These are phyloP conservation scores for Epinephelus moara DNA, from an alignment of 2,113 vertebrate species.

Conservation along the genomic window DNA sequence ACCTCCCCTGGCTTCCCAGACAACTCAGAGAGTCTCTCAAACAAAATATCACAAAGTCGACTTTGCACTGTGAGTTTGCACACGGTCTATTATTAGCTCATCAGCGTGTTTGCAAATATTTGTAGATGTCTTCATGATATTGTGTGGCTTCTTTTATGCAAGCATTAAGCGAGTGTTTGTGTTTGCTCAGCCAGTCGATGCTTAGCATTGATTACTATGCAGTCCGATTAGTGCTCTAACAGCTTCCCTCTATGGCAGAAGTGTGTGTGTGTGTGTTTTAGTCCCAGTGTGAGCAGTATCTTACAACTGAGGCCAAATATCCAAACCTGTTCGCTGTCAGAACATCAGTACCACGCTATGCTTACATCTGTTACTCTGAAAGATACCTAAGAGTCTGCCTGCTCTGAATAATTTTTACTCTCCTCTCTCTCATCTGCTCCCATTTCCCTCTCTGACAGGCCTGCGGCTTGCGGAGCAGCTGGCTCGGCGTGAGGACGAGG, in stretches of 20 bases:
- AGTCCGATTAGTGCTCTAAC: slow-evolving; percentile 69
- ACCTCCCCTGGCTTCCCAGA: slow-evolving; percentile 8
- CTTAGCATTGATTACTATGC: slow-evolving; percentile 77
- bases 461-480: slow-evolving; percentile 95
- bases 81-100: slow-evolving; percentile 61
- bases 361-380: slow-evolving; percentile 80
- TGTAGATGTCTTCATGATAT: slow-evolving; percentile 56
- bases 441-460: slow-evolving; percentile 80
- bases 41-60: slow-evolving; percentile 37
- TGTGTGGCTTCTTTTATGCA: slow-evolving; percentile 54
- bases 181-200: slow-evolving; percentile 79
- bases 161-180: slow-evolving; percentile 66
- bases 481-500: slow-evolving; percentile 94
- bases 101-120: slow-evolving; percentile 73
- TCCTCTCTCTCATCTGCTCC: slow-evolving; percentile 56
- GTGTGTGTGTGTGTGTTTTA: slow-evolving; percentile 46
- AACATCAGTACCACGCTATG: slow-evolving; percentile 78
- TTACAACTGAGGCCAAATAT: slow-evolving; percentile 74
- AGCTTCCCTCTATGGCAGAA: slow-evolving; percentile 49
- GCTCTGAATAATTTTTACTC: slow-evolving; percentile 71
- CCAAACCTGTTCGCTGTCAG: slow-evolving; percentile 78
- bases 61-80: slow-evolving; percentile 30
- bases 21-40: slow-evolving; percentile 28
- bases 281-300: slow-evolving; percentile 53
- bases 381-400: slow-evolving; percentile 74